phyloP scores from a whole-genome alignment of 2,113 vertebrate species.

The Acrocephalus kingi region DNA sequence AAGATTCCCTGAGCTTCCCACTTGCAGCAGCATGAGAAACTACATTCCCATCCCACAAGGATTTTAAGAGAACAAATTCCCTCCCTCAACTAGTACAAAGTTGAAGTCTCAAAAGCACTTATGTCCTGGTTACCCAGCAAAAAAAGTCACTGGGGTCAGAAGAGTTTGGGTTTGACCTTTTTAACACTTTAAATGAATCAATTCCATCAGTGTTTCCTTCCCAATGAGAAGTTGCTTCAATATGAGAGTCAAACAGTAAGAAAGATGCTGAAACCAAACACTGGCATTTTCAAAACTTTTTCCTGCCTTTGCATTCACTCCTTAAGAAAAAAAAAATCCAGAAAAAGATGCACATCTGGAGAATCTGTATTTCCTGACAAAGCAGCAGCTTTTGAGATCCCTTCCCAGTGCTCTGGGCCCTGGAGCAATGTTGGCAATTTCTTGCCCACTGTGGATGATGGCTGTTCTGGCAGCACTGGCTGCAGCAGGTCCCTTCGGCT shows the following conservation, averaged over 20 bases:
- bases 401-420: neutral
- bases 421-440: rapidly evolving
- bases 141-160: neutral
- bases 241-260: neutral
- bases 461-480: neutral
- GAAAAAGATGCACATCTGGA: neutral
- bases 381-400: neutral
- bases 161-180: neutral
- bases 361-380: neutral
- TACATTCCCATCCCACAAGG: constrained; percentile 49
- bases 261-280: neutral
- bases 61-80: constrained; percentile 18
- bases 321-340: neutral
- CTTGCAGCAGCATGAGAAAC: constrained; percentile 43
- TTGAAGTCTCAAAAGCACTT: constrained; percentile 36
- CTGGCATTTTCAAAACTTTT: neutral
- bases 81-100: constrained; percentile 1
- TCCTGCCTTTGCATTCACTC: neutral
- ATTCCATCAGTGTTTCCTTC: neutral
- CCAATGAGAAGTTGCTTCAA: neutral
- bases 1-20: constrained; percentile 29
- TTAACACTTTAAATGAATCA: neutral
- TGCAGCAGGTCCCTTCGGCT: neutral
- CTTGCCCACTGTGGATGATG: rapidly evolving
- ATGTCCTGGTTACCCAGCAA: neutral